Base-by-base conservation (phyloP, 2,888 invertebrate genomes). In the Druceiella hillmani region DNA sequence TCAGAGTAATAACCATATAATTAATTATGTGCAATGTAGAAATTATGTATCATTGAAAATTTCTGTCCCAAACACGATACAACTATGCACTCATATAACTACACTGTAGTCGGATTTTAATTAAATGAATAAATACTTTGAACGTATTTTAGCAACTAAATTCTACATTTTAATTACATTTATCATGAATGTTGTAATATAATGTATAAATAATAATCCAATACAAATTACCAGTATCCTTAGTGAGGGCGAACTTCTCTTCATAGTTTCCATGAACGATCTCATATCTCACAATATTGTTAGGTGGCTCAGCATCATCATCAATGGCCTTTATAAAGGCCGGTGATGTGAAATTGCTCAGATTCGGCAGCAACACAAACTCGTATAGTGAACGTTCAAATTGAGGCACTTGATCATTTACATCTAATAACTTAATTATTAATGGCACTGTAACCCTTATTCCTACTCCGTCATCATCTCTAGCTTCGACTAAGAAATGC, bases 381-480 rank as follows among this genome's bases (percentile, higher is more conserved):
- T 87, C 87, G 56, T 91, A 92, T 7, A 80, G 66, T 31, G 77
- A 68, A 56, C 81, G 82, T 47, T 86, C 84, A 58, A 95, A 97
- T 43, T 77, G 68, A 24, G 95, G 95, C 37, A 80, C 75, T 65
- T 92, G 83, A 65, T 94, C 93, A 61, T 94, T 93, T 38, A 86
- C 81, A 66, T 80, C 80, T 54, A 85, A 66, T 49, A 93, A 66
- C 65, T 81, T 81, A 54, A 91, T 78, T 50, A 81, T 75, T 50
- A 90, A 73, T 52, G 80, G 79, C 52, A 84, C 78, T 48, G 80
- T 81, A 28, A 86, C 81, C 51, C 77, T 76, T 57, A 84, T 81
- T 40, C 90, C 91, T 52, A 76, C 72, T 36, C 90, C 89, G 52
- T 88, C 83, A 57, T 86, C 85, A 65, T 95, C 94, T 48, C 85